Base-by-base conservation (phyloP, 1,140 invertebrate species). In the Ylistrum balloti region DNA sequence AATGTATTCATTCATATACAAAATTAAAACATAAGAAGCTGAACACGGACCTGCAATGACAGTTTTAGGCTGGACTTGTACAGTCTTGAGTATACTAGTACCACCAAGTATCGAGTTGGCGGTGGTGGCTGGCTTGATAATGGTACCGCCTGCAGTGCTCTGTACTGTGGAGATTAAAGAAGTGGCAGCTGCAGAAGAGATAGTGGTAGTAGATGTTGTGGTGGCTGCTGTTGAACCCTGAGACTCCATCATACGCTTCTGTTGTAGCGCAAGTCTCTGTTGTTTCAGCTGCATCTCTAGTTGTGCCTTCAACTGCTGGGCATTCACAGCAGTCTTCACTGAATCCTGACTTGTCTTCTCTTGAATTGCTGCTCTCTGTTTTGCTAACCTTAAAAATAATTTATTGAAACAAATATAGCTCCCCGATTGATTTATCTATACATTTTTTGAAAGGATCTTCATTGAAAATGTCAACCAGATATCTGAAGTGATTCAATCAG, bases 261-360 rank as follows among this genome's bases (percentile, higher is more conserved):
- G 98, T 93, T 98, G 98, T 96, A 98, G 97, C 0, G 98, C 98
- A 32, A 98, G 97, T 89, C 98, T 96, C 95, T 99, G 98, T 92
- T 98, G 97, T 86, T 98, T 97, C 38, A 99, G 96, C 93, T 99
- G 98, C 92, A 98, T 98, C 94, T 99, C 98, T 97, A 99, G 97
- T 95, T 98, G 98, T 90, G 98, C 98, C 95, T 98, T 98, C 74
- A 98, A 97, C 94, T 99, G 98, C 89, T 98, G 98, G 0, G 98
- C 97, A 33, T 95, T 95, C 20, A 90, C 89, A 94, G 91, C 85
- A 86, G 92, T 86, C 38, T 89, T 89, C 41, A 33, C 33, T 38
- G 87, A 86, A 22, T 92, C 89, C 41, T 90, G 89, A 33, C 56
- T 92, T 32, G 90, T 86, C 90, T 95, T 95, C 88, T 96, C 94